Evolutionary conservation across 2,888 invertebrate species (phyloP).

Genomic region (Allophyes oxyacanthae): DNA sequence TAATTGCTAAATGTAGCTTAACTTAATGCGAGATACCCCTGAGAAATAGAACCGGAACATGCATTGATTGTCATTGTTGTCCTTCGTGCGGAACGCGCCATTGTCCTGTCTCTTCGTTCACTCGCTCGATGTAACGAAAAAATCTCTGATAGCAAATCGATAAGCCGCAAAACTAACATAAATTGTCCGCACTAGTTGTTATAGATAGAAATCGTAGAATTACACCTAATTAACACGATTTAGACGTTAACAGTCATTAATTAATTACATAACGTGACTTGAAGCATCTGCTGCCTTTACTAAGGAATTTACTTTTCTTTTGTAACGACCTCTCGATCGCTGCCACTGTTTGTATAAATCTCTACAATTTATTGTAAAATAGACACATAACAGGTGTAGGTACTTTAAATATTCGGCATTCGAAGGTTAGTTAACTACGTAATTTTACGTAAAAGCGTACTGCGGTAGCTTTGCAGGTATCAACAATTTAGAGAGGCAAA

Average conservation of each 20-base stretch:
- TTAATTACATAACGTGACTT: constrained; percentile 38
- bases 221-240: constrained; percentile 44
- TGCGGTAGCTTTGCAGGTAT: constrained; percentile 38
- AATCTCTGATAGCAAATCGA: constrained; percentile 38
- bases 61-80: constrained; percentile 72
- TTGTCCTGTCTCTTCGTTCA: constrained; percentile 59
- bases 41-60: constrained; percentile 63
- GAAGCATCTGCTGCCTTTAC: constrained; percentile 32
- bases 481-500: constrained; percentile 55
- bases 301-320: constrained; percentile 39
- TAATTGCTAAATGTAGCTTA: constrained; percentile 19
- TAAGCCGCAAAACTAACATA: constrained; percentile 23
- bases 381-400: constrained; percentile 36
- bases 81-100: constrained; percentile 74
- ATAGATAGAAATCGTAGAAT: constrained; percentile 22
- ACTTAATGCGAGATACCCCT: constrained; percentile 37
- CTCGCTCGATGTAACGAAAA: constrained; percentile 40
- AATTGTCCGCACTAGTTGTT: constrained; percentile 16
- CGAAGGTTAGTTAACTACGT: constrained; percentile 36
- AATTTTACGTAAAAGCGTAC: constrained; percentile 30
- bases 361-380: constrained; percentile 32
- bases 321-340: constrained; percentile 33
- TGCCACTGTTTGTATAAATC: constrained; percentile 32
- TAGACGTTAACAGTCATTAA: constrained; percentile 45
- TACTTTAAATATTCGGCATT: constrained; percentile 33